Evolutionary conservation across 2,888 invertebrate species (phyloP), one percentile per base, ranked within the genome.

Genomic region (Lymantria monacha): DNA sequence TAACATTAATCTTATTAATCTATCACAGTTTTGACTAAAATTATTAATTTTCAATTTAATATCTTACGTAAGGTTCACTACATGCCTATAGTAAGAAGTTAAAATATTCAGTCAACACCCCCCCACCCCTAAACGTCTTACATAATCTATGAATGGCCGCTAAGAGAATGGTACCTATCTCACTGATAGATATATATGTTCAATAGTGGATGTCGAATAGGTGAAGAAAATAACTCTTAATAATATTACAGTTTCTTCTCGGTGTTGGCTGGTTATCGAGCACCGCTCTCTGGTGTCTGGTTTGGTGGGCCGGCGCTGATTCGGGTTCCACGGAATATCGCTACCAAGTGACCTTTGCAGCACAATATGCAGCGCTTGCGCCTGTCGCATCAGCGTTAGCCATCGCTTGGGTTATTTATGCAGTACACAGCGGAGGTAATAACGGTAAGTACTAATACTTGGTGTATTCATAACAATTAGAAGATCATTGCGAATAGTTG

Each of bases 321-420:
- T 83, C 93, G 1, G 93, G 94, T 38, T 88, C 85, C 0, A 83
- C 90, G 10, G 92, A 93, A 62, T 95, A 93, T 67, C 85, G 92
- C 9, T 95, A 95, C 71, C 91, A 90, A 46, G 87, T 91, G 0
- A 77, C 85, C 30, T 93, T 93, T 42, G 94, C 94, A 0, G 93
- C 95, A 0, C 91, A 92, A 48, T 95, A 94, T 63, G 92, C 94
- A 5, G 92, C 94, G 0, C 83, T 94, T 67, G 92, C 94, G 44
- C 95, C 95, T 0, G 72, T 95, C n/a, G 88, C 93, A 0, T 92
- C 93, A 47, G 91, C 94, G 9, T 63, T 93, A 44, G 92, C 92
- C 9, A 79, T 94, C 30, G 92, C 93, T 41, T 95, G 95, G 95
- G 72, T 93, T 9, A 93, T 95, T 53, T 94, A 94, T 68, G 93